Evolutionary conservation across 1,140 invertebrate species (phyloP), one percentile per base, ranked within the genome.

Genomic region (Orussus abietinus): DNA sequence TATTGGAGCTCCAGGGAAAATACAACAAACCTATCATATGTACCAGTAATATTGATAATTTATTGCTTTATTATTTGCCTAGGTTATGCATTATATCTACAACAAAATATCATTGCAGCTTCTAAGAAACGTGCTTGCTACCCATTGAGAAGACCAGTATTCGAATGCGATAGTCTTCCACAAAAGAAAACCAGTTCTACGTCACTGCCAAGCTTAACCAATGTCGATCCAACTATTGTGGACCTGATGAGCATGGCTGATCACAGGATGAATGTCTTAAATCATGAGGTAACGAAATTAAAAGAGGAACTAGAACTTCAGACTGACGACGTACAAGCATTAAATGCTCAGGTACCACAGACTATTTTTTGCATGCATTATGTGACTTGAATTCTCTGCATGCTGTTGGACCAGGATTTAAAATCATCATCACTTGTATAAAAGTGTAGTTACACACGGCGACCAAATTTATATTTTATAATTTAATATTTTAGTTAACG

Each of bases 1-100:
- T 82, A 49, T 62, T 79, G 3, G 71, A 78, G 35, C 57, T 81
- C 11, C 75, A 79, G 42, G 77, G 78, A 38, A 80, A 80, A 61
- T 78, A 76, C 49, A 72, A 72, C 26, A 77, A 79, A 47, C 77
- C 71, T 12, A 56, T 61, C 13, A 55, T 74, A 26, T 36, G 59
- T 55, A 35, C 49, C 72, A 26, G 61, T 67, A 59, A 55, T n/a
- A 44, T 49, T 15, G 10, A 11, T 33, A n/a, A n/a, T n/a, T n/a
- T n/a, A n/a, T n/a, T n/a, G n/a, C n/a, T n/a, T n/a, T n/a, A n/a
- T n/a, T n/a, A n/a, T n/a, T n/a, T n/a, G n/a, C n/a, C n/a, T n/a
- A n/a, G n/a, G n/a, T 25, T 22, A 12, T 35, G 3, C 13, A 31
- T 38, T 18, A 22, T 21, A 38, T 15, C 26, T 36, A 11, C 13